A percentile compares a stretch with the other conserved stretches of the same genome.
phyloP scores from a whole-genome alignment of 1,140 invertebrate genomes.

The Halictus rubicundus region DNA sequence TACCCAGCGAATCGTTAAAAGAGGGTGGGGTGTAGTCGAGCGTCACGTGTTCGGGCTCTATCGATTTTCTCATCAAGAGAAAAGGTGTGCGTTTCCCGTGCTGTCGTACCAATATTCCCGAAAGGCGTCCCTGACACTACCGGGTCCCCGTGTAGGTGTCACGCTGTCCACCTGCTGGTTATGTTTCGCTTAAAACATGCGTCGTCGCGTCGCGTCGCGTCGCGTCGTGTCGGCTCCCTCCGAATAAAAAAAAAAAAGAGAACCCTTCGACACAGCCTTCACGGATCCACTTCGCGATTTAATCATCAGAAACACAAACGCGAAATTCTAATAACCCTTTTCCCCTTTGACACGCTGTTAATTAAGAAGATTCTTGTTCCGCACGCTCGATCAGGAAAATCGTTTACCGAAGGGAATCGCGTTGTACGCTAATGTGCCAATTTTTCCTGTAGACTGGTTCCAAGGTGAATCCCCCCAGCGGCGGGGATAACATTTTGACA shows the following conservation, averaged over 20 bases:
- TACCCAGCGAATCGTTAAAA: neutral
- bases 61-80: slow-evolving; percentile 65
- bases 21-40: too few relatives aligned
- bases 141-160: slow-evolving; percentile 5
- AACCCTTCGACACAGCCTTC: neutral
- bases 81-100: slow-evolving; percentile 30
- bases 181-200: neutral
- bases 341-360: neutral
- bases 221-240: too few relatives aligned
- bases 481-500: too few relatives aligned
- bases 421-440: too few relatives aligned
- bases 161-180: neutral
- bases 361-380: slow-evolving; percentile 4
- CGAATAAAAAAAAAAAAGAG: neutral
- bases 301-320: neutral
- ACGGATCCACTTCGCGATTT: neutral
- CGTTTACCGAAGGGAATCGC: too few relatives aligned
- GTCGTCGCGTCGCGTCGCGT: too few relatives aligned
- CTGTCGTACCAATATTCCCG: slow-evolving; percentile 1
- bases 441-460: too few relatives aligned
- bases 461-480: too few relatives aligned
- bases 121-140: slow-evolving; percentile 42
- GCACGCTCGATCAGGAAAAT: too few relatives aligned
- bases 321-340: slow-evolving; percentile 8
- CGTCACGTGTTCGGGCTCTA: slow-evolving; percentile 38